These are phyloP conservation scores for Heteromyza rotundicornis DNA, from an alignment of 2,888 invertebrate genomes.

Conservation along the genomic window DNA sequence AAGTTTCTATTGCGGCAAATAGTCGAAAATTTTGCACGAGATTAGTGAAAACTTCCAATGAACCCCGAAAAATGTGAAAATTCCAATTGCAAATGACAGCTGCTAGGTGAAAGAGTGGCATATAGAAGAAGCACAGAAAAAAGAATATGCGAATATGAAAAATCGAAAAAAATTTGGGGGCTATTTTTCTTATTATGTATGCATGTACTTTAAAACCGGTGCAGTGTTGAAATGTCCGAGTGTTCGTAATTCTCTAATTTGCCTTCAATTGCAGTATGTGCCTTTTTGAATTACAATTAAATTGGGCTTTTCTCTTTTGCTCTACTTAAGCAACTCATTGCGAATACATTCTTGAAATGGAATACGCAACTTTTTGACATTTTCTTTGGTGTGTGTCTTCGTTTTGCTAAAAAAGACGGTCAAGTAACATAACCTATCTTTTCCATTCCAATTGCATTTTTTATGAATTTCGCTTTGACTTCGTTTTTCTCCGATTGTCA, in stretches of 20 bases:
- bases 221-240: too few relatives aligned
- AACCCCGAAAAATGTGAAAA: neutral
- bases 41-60: neutral
- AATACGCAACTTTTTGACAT: neutral
- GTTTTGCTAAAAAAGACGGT: neutral
- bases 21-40: neutral
- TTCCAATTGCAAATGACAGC: neutral
- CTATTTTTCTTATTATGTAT: neutral
- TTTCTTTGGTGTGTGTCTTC: neutral
- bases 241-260: too few relatives aligned
- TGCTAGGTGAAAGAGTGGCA: constrained; percentile 1
- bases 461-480: neutral
- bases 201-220: too few relatives aligned
- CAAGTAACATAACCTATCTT: neutral
- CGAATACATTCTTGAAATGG: neutral
- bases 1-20: neutral
- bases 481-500: neutral
- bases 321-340: neutral
- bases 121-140: too few relatives aligned
- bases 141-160: neutral
- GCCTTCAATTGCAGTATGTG: neutral
- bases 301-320: neutral
- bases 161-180: neutral
- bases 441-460: neutral
- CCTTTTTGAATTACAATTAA: neutral